A percentile compares a stretch with the other conserved stretches of the same genome.
Evolutionary conservation across 2,888 invertebrate species (phyloP).

Genomic region (Temnothorax unifasciatus): DNA sequence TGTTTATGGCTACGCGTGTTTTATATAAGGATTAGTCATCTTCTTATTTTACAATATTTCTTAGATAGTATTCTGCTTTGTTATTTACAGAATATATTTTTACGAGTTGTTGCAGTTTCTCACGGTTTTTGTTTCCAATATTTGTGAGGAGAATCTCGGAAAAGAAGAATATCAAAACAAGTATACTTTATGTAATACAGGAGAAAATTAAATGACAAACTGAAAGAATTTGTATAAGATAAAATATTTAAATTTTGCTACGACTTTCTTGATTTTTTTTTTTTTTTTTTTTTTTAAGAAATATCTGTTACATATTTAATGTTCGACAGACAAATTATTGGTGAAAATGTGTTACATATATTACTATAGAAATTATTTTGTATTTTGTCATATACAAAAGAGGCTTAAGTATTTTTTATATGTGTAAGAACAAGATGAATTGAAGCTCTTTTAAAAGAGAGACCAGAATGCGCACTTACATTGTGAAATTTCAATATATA

Average conservation of each 20-base stretch:
- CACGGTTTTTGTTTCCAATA: slow-evolving; percentile 42
- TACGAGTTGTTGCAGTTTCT: slow-evolving; percentile 51
- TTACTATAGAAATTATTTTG: slow-evolving; percentile 47
- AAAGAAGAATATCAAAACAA: slow-evolving; percentile 59
- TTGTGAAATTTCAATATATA: slow-evolving; percentile 67
- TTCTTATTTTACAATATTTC: slow-evolving; percentile 16
- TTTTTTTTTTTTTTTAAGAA: not conserved
- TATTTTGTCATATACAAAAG: slow-evolving; percentile 42
- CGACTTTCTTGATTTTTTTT: slow-evolving; percentile 21
- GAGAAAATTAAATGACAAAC: slow-evolving; percentile 56
- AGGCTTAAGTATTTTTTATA: slow-evolving; percentile 65
- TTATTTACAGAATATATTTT: slow-evolving; percentile 44
- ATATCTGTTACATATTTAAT: slow-evolving; percentile 15
- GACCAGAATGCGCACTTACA: slow-evolving; percentile 66
- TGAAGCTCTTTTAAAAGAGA: slow-evolving; percentile 60
- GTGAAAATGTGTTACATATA: slow-evolving; percentile 21
- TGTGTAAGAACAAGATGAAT: slow-evolving; percentile 65
- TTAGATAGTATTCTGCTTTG: slow-evolving; percentile 43
- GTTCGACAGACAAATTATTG: slow-evolving; percentile 2
- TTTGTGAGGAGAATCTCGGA: slow-evolving; percentile 63
- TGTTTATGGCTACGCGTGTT: slow-evolving; percentile 23
- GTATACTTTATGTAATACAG: slow-evolving; percentile 51
- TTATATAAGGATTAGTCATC: slow-evolving; percentile 45
- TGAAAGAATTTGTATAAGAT: slow-evolving; percentile 67
- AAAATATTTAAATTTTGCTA: slow-evolving; percentile 21